Evolutionary conservation across 1,140 invertebrate species (phyloP), one percentile per base, ranked within the genome.

Genomic region (Dysdera silvatica): DNA sequence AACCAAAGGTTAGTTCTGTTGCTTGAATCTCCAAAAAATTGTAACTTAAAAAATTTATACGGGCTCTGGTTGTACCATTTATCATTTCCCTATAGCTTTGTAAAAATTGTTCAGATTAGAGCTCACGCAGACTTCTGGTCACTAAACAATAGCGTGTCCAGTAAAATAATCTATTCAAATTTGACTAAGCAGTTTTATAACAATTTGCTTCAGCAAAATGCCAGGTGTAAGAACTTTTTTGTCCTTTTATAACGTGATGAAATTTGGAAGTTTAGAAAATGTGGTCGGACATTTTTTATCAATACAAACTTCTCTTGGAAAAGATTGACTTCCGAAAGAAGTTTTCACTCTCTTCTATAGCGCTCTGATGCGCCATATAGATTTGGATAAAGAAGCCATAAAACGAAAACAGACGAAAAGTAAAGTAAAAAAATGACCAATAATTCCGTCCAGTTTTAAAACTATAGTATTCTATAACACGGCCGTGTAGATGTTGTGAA

Each of bases 121-220:
- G 33, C 26, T 28, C 54, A 40, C 5, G 12, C 20, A 26, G 16
- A 18, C 10, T 26, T 57, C 7, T 43, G 6, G 6, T 18, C 26
- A 6, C 35, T 24, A 16, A 58, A 23, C 28, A 64, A 29, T 14
- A 64, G 35, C 61, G 58, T 10, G 53, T 28, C 43, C 52, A 64
- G 28, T 40, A 64, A 58, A 29, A 64, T 32, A 64, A 32, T 20
- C 31, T 43, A 14, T 28, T 37, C 16, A 18, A 3, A 4, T 18
- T 32, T 18, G 33, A 8, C 24, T 54, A 33, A 26, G 53, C 61
- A 37, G 33, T 37, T 45, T 26, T 64, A 8, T 47, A 24, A 24
- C 58, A 64, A 59, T 35, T 54, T 18, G 37, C 12, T 24, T 28
- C 31, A n/a, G n/a, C n/a, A n/a, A n/a, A n/a, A n/a, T n/a, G n/a